Evolutionary conservation across 2,888 invertebrate genomes (phyloP).

Genomic region (Idaea straminata): DNA sequence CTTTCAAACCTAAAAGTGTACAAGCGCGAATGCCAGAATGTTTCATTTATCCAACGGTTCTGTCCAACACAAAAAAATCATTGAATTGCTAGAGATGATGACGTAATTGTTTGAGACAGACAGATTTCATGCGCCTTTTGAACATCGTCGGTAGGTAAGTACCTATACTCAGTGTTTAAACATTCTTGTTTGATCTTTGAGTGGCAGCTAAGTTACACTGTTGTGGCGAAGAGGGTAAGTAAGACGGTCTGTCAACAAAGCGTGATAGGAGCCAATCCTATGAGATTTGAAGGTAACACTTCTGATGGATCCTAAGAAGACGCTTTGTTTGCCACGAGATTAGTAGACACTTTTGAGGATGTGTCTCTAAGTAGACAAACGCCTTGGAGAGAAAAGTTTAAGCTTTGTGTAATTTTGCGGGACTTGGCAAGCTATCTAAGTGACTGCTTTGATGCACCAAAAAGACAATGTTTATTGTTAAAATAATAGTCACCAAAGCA

Average conservation of each 20-base stretch:
- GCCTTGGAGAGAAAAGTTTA: neutral
- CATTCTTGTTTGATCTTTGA: conserved; percentile 12
- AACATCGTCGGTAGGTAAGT: neutral
- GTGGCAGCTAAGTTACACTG: conserved; percentile 8
- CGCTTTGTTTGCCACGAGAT: conserved; percentile 16
- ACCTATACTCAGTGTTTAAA: neutral
- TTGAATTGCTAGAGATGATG: too few species aligned
- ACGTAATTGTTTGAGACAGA: neutral
- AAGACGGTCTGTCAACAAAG: conserved; percentile 48
- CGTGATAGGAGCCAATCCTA: conserved; percentile 45
- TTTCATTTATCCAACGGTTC: too few species aligned
- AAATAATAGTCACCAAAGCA: neutral
- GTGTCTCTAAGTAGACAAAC: neutral
- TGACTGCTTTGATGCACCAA: neutral
- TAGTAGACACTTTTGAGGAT: neutral
- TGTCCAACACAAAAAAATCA: too few species aligned
- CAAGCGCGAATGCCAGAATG: too few species aligned
- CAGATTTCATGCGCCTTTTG: neutral
- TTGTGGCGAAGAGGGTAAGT: conserved; percentile 3
- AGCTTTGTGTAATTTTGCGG: neutral
- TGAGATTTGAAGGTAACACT: conserved; percentile 28
- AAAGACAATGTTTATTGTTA: neutral
- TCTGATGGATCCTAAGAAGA: conserved; percentile 20
- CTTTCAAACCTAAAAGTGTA: too few species aligned
- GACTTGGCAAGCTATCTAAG: neutral